Evolutionary conservation across 2,797 vertebrate species (phyloP).

Genomic region (Sebastes alutus): DNA sequence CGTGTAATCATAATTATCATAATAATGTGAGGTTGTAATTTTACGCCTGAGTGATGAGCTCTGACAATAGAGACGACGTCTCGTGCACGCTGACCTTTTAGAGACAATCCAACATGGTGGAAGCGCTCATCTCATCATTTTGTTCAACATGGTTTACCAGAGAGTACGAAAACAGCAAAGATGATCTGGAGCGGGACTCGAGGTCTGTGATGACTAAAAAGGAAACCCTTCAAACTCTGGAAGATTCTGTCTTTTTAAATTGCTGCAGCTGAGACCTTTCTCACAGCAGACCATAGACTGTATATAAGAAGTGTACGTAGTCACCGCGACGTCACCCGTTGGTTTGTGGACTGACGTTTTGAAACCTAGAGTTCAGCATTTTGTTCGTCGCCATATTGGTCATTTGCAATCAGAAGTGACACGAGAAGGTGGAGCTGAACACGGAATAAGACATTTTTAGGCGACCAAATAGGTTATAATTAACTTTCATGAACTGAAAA

Average conservation of each 20-base stretch:
- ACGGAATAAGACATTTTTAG: too few relatives aligned
- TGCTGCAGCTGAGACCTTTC: background rate
- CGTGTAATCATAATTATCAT: background rate
- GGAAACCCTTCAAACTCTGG: too few relatives aligned
- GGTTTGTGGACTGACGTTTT: too few relatives aligned
- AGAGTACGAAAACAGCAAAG: background rate
- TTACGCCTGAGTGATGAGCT: background rate
- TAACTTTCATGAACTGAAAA: too few relatives aligned
- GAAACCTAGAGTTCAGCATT: too few relatives aligned
- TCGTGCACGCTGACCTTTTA: slow-evolving; percentile 8
- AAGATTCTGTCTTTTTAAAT: background rate
- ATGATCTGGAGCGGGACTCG: background rate
- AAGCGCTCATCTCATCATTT: background rate
- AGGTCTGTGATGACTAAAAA: background rate
- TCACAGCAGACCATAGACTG: background rate
- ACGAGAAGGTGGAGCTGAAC: too few relatives aligned
- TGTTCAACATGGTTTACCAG: background rate
- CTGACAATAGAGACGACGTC: background rate
- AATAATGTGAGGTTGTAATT: slow-evolving; percentile 10
- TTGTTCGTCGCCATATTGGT: too few relatives aligned
- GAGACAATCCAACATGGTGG: background rate
- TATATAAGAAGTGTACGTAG: too few relatives aligned
- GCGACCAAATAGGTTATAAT: too few relatives aligned
- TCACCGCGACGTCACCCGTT: too few relatives aligned
- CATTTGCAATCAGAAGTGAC: too few relatives aligned